phyloP scores from a whole-genome alignment of 2,888 invertebrate genomes.

The Blastobasis lacticolella region DNA sequence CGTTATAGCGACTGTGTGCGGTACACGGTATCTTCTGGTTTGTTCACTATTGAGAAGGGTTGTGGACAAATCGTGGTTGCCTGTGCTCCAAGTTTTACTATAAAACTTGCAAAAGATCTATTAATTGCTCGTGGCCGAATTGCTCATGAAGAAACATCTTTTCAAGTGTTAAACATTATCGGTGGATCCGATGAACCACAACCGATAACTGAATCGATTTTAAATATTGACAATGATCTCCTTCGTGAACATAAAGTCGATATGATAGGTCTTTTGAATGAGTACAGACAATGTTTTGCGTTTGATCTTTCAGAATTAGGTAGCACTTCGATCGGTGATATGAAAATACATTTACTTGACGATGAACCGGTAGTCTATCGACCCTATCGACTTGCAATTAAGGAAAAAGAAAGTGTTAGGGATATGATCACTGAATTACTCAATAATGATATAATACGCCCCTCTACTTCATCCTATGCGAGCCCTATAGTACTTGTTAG shows the following conservation, averaged over 20 bases:
- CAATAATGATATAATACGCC: constrained; percentile 3
- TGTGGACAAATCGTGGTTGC: background rate
- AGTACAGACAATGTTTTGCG: background rate
- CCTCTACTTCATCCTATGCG: constrained; percentile 1
- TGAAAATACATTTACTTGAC: too few relatives aligned
- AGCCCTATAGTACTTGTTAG: constrained; percentile 1
- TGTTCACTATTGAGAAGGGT: background rate
- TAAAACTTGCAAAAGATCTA: background rate
- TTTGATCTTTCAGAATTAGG: background rate
- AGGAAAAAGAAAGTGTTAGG: constrained; percentile 7
- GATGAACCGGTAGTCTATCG: too few relatives aligned
- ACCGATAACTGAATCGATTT: background rate
- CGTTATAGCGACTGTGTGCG: background rate
- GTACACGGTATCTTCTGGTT: background rate
- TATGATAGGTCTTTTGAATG: constrained; percentile 3
- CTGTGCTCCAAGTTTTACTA: background rate
- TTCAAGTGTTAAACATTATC: background rate
- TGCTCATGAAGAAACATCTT: background rate
- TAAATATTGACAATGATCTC: background rate
- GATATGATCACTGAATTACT: constrained; percentile 7
- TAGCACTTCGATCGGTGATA: background rate
- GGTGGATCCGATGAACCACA: background rate
- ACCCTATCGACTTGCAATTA: constrained; percentile 8
- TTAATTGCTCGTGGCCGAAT: background rate
- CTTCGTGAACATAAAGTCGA: background rate